Percentiles rank a stretch among this genome's conserved stretches.
Evolutionary conservation across 1,140 invertebrate species (phyloP).

Genomic region (Lineus longissimus): DNA sequence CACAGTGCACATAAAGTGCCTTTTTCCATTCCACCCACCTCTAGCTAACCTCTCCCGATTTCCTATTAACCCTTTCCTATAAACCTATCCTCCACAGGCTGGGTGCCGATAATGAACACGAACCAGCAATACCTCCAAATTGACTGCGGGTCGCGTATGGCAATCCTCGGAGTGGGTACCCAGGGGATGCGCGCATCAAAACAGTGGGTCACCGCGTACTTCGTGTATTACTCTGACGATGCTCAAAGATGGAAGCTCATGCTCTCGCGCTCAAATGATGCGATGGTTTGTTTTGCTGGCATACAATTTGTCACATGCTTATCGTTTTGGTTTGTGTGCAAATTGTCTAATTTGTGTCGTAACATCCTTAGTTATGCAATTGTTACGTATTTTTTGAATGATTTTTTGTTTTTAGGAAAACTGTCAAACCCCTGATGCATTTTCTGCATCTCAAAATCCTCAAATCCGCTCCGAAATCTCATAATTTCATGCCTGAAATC

Average conservation of each 20-base stretch:
- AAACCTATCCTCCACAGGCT: constrained; percentile 60
- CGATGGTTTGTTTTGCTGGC: background rate
- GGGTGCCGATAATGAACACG: constrained; percentile 87
- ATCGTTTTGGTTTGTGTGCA: background rate
- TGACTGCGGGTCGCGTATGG: constrained; percentile 68
- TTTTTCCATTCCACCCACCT: too few relatives aligned
- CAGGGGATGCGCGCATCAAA: constrained; percentile 77
- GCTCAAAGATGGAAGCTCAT: constrained; percentile 75
- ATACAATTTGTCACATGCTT: background rate
- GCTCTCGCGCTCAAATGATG: background rate
- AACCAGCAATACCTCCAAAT: constrained; percentile 83
- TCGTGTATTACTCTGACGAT: constrained; percentile 83
- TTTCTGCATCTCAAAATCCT: too few relatives aligned
- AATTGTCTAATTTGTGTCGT: background rate
- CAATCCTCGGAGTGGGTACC: constrained; percentile 75
- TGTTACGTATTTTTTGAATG: background rate
- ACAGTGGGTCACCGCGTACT: constrained; percentile 89
- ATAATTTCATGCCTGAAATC: too few relatives aligned
- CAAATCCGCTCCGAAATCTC: too few relatives aligned
- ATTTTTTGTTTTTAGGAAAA: background rate
- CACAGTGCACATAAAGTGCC: too few relatives aligned
- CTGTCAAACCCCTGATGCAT: background rate
- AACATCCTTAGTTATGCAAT: background rate
- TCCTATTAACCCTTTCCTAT: background rate
- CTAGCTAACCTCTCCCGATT: background rate